Conservation (phyloP, 2,797 vertebrate species). For the Myiothlypis chrysogaster region DNA sequence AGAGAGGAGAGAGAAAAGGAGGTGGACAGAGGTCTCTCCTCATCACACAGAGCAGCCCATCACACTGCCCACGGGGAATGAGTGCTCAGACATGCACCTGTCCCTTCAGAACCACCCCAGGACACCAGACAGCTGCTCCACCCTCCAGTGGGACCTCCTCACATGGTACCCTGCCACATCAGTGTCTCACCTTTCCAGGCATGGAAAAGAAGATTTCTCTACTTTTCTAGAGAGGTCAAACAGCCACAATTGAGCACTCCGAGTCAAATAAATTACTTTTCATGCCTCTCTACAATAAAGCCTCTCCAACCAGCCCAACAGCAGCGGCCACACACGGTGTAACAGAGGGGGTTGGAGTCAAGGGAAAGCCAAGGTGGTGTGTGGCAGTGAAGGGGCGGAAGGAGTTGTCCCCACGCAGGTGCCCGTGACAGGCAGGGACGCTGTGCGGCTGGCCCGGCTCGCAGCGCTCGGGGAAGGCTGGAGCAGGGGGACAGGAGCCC, state of each 20-base stretch:
- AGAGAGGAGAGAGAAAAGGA: not conserved
- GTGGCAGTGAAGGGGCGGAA: not conserved
- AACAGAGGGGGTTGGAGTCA: not conserved
- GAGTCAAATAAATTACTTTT: not conserved
- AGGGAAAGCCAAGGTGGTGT: not conserved
- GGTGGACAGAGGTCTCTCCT: not conserved
- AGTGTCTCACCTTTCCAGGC: not conserved
- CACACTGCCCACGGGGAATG: not conserved
- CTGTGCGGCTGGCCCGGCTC: rapidly evolving
- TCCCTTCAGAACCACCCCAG: not conserved
- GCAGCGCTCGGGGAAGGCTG: rapidly evolving
- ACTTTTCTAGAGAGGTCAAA: not conserved
- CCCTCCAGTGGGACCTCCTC: not conserved
- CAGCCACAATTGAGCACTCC: not conserved
- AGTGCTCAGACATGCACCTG: not conserved
- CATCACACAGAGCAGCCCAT: not conserved
- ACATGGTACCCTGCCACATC: not conserved
- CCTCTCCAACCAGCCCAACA: not conserved
- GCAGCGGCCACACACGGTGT: not conserved
- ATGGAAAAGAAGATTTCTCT: not conserved
- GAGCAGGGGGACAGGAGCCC: not conserved
- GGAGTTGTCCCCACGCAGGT: rapidly evolving
- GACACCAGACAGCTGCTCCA: not conserved
- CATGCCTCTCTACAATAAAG: rapidly evolving
- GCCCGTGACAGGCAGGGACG: not conserved